phyloP scores from a whole-genome alignment of 2,113 vertebrate genomes.

The Pituophis catenifer region DNA sequence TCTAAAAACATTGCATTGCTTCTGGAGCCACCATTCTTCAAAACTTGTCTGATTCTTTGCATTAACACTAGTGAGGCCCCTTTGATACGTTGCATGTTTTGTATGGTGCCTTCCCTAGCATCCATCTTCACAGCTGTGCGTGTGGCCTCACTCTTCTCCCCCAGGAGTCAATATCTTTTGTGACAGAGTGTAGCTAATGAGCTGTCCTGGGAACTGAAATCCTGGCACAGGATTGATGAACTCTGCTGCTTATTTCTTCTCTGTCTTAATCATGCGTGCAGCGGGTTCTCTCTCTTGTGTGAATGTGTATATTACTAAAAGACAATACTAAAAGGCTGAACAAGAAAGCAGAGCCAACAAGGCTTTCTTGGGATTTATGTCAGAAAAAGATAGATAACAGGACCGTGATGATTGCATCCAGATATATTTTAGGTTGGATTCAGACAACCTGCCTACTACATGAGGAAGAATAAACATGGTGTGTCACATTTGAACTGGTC shows the following conservation, averaged over 20 bases:
- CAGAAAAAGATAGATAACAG: background rate
- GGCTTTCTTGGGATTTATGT: background rate
- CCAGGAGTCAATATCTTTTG: slow-evolving; percentile 10
- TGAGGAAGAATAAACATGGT: background rate
- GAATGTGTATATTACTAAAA: slow-evolving; percentile 17
- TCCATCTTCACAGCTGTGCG: slow-evolving; percentile 6
- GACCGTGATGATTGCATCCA: background rate
- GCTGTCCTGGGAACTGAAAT: slow-evolving; percentile 25
- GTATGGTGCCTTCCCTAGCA: background rate
- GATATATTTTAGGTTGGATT: background rate
- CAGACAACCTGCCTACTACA: background rate
- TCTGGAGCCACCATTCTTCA: background rate
- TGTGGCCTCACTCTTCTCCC: slow-evolving; percentile 2
- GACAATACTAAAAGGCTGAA: background rate
- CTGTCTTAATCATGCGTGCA: slow-evolving; percentile 20
- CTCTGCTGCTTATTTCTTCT: background rate
- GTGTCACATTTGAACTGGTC: background rate
- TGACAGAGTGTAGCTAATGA: background rate
- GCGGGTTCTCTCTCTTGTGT: background rate
- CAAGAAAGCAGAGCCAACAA: slow-evolving; percentile 1
- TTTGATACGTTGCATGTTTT: slow-evolving; percentile 12
- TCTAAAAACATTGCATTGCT: background rate
- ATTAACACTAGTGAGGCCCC: background rate
- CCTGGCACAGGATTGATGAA: background rate
- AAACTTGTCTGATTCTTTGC: background rate